These are phyloP conservation scores for Syngnathoides biaculeatus DNA, from an alignment of 2,113 vertebrate species.

Conservation along the genomic window DNA sequence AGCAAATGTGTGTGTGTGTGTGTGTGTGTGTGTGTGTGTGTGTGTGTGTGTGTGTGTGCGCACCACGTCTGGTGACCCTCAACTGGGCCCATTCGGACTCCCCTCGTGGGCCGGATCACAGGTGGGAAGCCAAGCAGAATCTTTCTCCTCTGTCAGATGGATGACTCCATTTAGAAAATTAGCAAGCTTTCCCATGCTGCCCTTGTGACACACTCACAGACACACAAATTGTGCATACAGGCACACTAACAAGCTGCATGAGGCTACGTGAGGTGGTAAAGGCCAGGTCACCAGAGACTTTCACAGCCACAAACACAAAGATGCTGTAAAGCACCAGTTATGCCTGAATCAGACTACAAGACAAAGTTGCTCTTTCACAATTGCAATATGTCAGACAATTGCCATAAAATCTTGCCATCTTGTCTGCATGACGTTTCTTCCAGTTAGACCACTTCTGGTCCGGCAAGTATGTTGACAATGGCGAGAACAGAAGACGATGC, in stretches of 20 bases:
- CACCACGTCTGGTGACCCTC: conserved; percentile 10
- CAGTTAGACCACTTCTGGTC: no score
- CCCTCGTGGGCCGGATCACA: conserved; percentile 42
- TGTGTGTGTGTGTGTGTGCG: neutral
- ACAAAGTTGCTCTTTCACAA: no score
- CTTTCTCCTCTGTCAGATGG: conserved; percentile 39
- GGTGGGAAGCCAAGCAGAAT: conserved; percentile 53
- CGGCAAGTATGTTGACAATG: no score
- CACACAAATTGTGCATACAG: conserved; percentile 26
- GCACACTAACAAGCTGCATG: conserved; percentile 18
- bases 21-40: neutral
- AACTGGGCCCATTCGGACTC: conserved; percentile 29
- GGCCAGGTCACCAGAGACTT: conserved; percentile 39
- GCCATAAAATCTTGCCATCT: no score
- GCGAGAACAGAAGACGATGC: no score
- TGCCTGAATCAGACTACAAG: no score
- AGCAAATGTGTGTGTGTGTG: conserved; percentile 12
- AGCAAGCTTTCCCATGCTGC: conserved; percentile 24
- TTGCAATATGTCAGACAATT: no score
- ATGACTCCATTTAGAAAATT: conserved; percentile 63
- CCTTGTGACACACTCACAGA: conserved; percentile 32
- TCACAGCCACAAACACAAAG: conserved; percentile 28
- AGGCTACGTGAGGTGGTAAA: conserved; percentile 25
- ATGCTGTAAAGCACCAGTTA: conserved; percentile 18
- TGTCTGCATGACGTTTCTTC: no score